Conservation (phyloP, 2,888 invertebrate species). For the Chrysolina haemoptera region DNA sequence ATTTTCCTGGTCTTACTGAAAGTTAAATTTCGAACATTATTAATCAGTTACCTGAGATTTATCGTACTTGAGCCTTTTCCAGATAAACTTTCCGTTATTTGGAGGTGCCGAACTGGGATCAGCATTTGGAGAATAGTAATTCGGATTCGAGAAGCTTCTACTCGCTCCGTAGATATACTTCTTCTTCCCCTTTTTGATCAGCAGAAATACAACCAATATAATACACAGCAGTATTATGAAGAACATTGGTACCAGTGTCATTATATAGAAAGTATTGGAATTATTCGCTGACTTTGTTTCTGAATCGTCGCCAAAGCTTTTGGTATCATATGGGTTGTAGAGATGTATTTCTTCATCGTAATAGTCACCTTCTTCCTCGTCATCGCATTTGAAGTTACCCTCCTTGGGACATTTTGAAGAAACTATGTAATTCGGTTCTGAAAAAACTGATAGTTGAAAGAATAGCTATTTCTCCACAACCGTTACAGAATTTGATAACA, state of each 20-base stretch:
- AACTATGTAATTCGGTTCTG: constrained; percentile 57
- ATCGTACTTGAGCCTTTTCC: constrained; percentile 86
- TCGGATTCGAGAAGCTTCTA: constrained; percentile 89
- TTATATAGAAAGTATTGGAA: constrained; percentile 67
- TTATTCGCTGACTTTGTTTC: constrained; percentile 62
- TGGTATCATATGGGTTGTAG: constrained; percentile 55
- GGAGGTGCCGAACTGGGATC: constrained; percentile 58
- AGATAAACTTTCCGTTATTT: constrained; percentile 73
- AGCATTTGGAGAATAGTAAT: constrained; percentile 75
- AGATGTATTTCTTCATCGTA: constrained; percentile 63
- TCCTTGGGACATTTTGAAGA: constrained; percentile 61
- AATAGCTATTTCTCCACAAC: no score
- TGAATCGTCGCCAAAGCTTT: constrained; percentile 60
- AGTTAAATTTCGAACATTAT: not conserved
- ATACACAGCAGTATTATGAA: constrained; percentile 67
- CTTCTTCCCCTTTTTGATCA: constrained; percentile 68
- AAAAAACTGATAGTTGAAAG: constrained; percentile 27
- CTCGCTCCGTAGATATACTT: constrained; percentile 74
- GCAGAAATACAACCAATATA: constrained; percentile 68
- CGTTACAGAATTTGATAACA: no score
- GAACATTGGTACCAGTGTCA: constrained; percentile 67
- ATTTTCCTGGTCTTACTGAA: no score
- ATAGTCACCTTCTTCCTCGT: constrained; percentile 63
- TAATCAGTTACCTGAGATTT: constrained; percentile 77
- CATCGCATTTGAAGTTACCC: constrained; percentile 60